Conservation (phyloP, 2,888 invertebrate genomes). For the Eristalis pertinax region DNA sequence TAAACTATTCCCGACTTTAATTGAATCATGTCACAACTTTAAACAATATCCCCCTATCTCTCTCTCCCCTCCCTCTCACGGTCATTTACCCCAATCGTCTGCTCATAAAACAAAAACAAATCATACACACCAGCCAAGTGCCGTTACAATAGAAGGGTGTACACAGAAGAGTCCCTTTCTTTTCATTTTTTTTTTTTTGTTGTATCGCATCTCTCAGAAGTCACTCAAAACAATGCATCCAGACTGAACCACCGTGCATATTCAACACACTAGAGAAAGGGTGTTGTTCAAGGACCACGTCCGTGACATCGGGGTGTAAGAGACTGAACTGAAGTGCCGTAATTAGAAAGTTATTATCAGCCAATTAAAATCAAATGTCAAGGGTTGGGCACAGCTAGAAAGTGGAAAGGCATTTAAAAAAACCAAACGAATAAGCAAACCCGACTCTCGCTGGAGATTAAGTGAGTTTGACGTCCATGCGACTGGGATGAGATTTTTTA, state of each 20-base stretch:
- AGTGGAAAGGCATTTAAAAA: not conserved
- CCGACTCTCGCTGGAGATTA: conserved; percentile 5
- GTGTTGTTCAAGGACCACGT: not conserved
- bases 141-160: not conserved
- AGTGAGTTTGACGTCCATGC: conserved; percentile 2
- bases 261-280: conserved; percentile 4
- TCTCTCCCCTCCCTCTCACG: not conserved
- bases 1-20: not conserved
- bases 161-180: not conserved
- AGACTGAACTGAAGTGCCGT: conserved; percentile 13
- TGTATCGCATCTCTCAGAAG: not conserved
- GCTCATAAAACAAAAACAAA: not conserved
- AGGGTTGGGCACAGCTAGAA: conserved; percentile 4
- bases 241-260: not conserved
- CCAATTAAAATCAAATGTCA: conserved; percentile 49
- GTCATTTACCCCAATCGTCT: not conserved
- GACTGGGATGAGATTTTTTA: not conserved
- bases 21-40: not conserved
- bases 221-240: conserved; percentile 7
- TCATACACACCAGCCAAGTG: not conserved
- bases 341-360: conserved; percentile 55
- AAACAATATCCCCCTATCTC: not conserved
- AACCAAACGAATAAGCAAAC: not conserved
- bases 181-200: not conserved
- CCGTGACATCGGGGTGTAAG: not conserved